Conservation (phyloP, 2,113 vertebrate species). For the Coregonus clupeaformis region DNA sequence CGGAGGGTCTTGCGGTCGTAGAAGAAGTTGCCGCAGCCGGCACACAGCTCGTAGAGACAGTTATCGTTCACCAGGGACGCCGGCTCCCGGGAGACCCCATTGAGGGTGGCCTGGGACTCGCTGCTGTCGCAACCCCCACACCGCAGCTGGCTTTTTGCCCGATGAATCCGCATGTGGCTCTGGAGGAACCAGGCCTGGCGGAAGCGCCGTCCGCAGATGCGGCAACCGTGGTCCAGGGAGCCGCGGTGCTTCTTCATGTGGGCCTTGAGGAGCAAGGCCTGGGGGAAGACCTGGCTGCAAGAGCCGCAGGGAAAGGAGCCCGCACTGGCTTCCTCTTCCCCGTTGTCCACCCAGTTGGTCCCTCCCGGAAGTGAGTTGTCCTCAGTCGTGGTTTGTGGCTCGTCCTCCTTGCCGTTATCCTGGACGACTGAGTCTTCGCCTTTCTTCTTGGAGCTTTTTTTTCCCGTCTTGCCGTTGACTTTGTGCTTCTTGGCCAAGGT, state of each 20-base stretch:
- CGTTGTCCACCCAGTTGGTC: conserved; percentile 20
- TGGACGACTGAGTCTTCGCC: neutral
- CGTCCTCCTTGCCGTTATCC: neutral
- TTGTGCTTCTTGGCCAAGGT: conserved; percentile 80
- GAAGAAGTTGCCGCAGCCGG: conserved; percentile 94
- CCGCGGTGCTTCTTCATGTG: conserved; percentile 94
- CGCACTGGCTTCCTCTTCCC: conserved; percentile 60
- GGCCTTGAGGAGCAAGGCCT: conserved; percentile 90
- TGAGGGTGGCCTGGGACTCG: conserved; percentile 84
- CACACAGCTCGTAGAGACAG: conserved; percentile 90
- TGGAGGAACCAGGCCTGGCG: conserved; percentile 97
- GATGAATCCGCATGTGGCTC: conserved; percentile 97
- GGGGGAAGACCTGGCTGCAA: conserved; percentile 90
- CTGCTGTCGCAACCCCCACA: conserved; percentile 57
- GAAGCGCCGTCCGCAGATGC: conserved; percentile 93
- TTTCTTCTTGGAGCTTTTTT: conserved; percentile 67
- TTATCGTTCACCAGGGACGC: conserved; percentile 78
- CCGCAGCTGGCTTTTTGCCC: conserved; percentile 81
- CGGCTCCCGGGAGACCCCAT: conserved; percentile 86
- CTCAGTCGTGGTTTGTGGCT: neutral
- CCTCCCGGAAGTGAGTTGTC: neutral
- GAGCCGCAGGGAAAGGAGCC: conserved; percentile 85
- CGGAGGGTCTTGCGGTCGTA: conserved; percentile 83
- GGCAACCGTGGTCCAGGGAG: conserved; percentile 89
- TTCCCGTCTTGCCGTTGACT: conserved; percentile 74